Conservation (phyloP, 2,797 vertebrate genomes). For the Sebastes paucispinis region DNA sequence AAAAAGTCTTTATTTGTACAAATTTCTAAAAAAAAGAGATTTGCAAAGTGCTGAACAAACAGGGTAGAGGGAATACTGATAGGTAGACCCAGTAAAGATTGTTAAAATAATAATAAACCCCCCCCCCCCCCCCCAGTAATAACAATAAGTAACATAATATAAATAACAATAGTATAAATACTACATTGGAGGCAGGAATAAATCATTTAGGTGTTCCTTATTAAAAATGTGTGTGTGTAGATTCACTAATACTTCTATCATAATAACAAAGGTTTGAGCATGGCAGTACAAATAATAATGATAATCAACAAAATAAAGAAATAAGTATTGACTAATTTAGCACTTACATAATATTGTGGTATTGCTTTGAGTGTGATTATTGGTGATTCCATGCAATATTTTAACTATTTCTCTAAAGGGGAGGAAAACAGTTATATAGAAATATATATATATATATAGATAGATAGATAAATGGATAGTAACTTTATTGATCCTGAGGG, state of each 20-base stretch:
- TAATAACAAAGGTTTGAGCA: background rate
- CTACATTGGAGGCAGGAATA: background rate
- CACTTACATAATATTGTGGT: background rate
- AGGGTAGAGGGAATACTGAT: background rate
- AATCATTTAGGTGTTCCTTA: background rate
- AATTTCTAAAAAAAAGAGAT: background rate
- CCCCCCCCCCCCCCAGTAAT: fast-evolving
- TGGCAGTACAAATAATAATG: background rate
- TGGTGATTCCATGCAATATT: background rate
- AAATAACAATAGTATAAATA: background rate
- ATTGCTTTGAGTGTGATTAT: background rate
- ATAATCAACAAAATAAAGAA: background rate
- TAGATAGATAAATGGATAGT: too few relatives aligned
- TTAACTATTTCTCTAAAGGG: background rate
- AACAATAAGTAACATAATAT: too few relatives aligned
- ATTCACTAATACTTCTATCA: background rate
- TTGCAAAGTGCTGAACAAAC: background rate
- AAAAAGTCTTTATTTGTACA: background rate
- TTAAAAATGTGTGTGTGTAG: background rate
- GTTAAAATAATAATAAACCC: background rate
- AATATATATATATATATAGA: too few relatives aligned
- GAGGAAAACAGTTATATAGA: background rate
- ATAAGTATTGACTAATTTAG: background rate
- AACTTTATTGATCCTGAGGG: too few relatives aligned
- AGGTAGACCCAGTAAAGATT: background rate